A percentile compares a stretch with the other conserved stretches of the same genome.
Evolutionary conservation across 2,113 vertebrate genomes (phyloP).

Genomic region (Dunckerocampus dactyliophorus): DNA sequence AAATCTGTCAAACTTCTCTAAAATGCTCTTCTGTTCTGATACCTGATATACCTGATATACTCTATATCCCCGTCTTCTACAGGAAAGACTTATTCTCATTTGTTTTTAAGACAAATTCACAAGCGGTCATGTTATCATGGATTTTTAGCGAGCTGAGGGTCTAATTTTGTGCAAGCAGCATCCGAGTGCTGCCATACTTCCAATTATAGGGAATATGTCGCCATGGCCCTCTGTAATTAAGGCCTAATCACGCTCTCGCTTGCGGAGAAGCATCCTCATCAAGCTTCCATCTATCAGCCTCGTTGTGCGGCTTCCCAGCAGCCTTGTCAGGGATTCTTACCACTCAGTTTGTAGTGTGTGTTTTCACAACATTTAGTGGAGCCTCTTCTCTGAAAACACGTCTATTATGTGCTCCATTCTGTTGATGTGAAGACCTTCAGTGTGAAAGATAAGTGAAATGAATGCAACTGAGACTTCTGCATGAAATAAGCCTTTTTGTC

Average conservation of each 20-base stretch:
- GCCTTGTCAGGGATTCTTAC: slow-evolving; percentile 16
- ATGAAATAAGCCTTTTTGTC: background rate
- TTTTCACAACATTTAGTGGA: background rate
- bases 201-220: slow-evolving; percentile 72
- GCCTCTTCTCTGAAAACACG: no score
- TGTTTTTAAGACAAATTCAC: background rate
- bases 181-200: slow-evolving; percentile 64
- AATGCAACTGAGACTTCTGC: no score
- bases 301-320: slow-evolving; percentile 39
- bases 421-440: no score
- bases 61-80: no score
- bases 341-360: background rate
- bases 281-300: slow-evolving; percentile 62
- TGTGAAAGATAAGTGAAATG: no score
- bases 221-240: slow-evolving; percentile 68
- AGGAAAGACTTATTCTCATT: no score
- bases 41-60: no score
- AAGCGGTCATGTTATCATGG: background rate
- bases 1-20: no score
- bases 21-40: no score
- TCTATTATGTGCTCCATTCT: no score
- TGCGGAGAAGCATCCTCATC: slow-evolving; percentile 68
- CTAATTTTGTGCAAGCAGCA: slow-evolving; percentile 42
- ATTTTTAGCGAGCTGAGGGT: slow-evolving; percentile 11
- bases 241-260: slow-evolving; percentile 66